Percentiles rank a stretch among this genome's conserved stretches.
Evolutionary conservation across 2,797 vertebrate species (phyloP).

Genomic region (Intellagama lesueurii): DNA sequence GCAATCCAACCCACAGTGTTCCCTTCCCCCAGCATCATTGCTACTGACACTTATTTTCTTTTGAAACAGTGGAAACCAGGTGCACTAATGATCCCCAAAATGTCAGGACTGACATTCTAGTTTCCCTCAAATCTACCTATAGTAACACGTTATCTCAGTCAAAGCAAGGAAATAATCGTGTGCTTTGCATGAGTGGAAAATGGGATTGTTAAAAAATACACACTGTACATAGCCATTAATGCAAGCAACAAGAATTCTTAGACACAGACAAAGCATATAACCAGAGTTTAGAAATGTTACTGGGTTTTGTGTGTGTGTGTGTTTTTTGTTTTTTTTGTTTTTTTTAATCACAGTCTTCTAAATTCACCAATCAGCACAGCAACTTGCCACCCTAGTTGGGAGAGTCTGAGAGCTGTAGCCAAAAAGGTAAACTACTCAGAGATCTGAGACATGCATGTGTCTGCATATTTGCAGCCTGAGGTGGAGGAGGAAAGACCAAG

Average conservation of each 20-base stretch:
- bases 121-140: conserved; percentile 8
- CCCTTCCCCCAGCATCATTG: neutral
- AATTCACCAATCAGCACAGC: too few relatives aligned
- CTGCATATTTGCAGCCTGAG: neutral
- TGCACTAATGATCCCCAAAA: neutral
- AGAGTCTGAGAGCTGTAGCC: too few relatives aligned
- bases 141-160: neutral
- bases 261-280: too few relatives aligned
- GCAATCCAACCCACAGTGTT: neutral
- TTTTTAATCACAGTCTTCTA: too few relatives aligned
- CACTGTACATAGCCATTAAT: too few relatives aligned
- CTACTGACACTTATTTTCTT: neutral
- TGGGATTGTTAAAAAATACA: neutral
- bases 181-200: neutral
- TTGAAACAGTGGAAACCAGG: neutral
- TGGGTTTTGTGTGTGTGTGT: too few relatives aligned
- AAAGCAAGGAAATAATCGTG: conserved; percentile 26
- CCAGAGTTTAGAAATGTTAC: too few relatives aligned
- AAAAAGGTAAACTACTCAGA: too few relatives aligned
- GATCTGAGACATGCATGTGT: neutral
- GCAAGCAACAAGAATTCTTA: too few relatives aligned
- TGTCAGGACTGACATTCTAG: neutral
- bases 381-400: too few relatives aligned
- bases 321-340: too few relatives aligned
- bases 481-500: neutral